Conservation (phyloP, 1,140 invertebrate genomes). For the Theocolax elegans region DNA sequence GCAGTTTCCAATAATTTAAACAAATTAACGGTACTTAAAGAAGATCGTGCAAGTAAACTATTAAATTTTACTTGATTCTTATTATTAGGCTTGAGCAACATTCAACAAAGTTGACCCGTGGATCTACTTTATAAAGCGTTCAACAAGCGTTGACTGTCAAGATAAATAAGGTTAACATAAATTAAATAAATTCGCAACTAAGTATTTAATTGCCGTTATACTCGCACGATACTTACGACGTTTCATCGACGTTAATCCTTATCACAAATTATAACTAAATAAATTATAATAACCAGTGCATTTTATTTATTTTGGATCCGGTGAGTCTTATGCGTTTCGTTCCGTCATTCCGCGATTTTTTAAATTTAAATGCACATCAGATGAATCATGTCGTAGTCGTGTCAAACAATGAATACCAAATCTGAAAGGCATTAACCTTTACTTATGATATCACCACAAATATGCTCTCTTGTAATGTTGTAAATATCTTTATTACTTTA, state of each 20-base stretch:
- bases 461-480: too few relatives aligned
- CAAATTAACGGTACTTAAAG: neutral
- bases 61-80: neutral
- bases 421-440: too few relatives aligned
- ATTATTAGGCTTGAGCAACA: conserved; percentile 23
- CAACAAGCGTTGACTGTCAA: conserved; percentile 24
- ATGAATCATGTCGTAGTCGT: neutral
- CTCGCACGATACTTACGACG: conserved; percentile 4
- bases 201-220: neutral
- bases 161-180: conserved; percentile 1
- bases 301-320: conserved; percentile 35
- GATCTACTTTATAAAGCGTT: conserved; percentile 36
- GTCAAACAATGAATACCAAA: too few relatives aligned
- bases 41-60: conserved; percentile 17
- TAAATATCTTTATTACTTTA: too few relatives aligned
- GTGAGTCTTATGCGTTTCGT: conserved; percentile 24
- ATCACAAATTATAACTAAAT: conserved; percentile 36
- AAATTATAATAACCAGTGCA: conserved; percentile 37
- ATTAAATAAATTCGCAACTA: neutral
- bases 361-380: neutral
- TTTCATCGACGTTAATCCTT: conserved; percentile 32
- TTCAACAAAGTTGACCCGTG: conserved; percentile 39
- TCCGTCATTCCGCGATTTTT: conserved; percentile 27
- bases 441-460: too few relatives aligned
- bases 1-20: neutral